Base-by-base conservation (phyloP, 2,888 invertebrate species). In the Cryptus viduatorius region DNA sequence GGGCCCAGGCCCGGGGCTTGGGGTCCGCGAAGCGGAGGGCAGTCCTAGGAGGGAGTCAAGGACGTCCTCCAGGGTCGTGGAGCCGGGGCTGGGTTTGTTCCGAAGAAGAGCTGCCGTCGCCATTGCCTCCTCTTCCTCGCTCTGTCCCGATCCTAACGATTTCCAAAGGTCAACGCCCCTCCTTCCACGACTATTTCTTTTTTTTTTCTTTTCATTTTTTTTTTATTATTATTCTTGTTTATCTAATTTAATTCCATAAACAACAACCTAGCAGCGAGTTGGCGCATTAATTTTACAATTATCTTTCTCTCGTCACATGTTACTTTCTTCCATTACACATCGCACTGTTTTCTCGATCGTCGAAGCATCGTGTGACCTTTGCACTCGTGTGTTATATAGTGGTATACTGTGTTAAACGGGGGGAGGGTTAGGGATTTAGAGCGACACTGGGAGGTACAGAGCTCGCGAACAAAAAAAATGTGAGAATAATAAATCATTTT, bases 41-140 rank as follows among this genome's bases (percentile, higher is more conserved):
- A 98, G 95, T 92, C 98, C 98, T 94, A 98, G 96, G 89, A 98
- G 96, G 88, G 98, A 98, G 94, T 98, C 98, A 94, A 98, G 95
- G 88, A 98, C 98, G 95, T 98, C 98, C 95, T 98, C 98, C 93
- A 98, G 95, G 88, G 98, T 98, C 84, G 98, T 97, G 89, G 97
- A 97, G 92, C 97, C 96, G 69, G 97, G 96, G 92, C 93, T 93
- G 83, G 93, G 93, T 91, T 93, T 93, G 90, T 92, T 93, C 91
- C 93, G 92, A 87, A 92, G 90, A 90, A 92, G 91, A 91, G 92
- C 92, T 90, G 91, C 91, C 89, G 91, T 90, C 89, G 90, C 91
- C 92, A 91, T 92, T 89, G 92, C 91, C 92, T 92, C 92, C 90
- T 92, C 92, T 90, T 90, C 91, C 89, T 93, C 92, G 91, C 92